Percentiles rank a stretch among this genome's conserved stretches.
Conservation (phyloP, 92 coral and sea anemone genomes). For the Bergia puertoricense region DNA sequence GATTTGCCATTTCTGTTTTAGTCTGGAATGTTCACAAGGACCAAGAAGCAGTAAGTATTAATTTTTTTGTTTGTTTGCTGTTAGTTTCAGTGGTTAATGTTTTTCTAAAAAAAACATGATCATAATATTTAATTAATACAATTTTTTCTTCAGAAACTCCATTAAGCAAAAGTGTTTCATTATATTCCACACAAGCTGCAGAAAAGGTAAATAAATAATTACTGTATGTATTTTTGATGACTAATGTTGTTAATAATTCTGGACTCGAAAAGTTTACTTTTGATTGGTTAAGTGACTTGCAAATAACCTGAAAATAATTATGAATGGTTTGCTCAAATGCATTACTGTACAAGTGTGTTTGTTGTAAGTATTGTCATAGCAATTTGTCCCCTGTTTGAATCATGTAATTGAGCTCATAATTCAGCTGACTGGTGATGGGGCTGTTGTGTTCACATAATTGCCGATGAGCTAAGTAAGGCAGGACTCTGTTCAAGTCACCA, state of each 20-base stretch:
- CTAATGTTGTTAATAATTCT: too few species aligned
- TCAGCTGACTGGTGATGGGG: too few species aligned
- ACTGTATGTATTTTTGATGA: not conserved
- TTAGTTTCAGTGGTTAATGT: too few species aligned
- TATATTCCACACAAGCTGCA: constrained; percentile 32
- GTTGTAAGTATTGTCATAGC: too few species aligned
- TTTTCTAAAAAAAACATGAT: not conserved
- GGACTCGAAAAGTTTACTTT: too few species aligned
- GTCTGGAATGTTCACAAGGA: not conserved
- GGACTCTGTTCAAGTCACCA: too few species aligned
- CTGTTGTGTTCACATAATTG: too few species aligned
- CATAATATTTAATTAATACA: not conserved
- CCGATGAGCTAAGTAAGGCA: too few species aligned
- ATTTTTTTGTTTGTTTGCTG: not conserved
- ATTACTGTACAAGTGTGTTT: too few species aligned
- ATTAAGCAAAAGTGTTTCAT: not conserved
- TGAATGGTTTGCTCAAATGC: too few species aligned
- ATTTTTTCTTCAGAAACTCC: not conserved
- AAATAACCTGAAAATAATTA: not conserved
- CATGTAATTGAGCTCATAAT: too few species aligned
- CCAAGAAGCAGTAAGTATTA: not conserved
- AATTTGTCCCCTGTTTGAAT: too few species aligned
- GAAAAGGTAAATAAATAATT: not conserved
- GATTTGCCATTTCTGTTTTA: not conserved
- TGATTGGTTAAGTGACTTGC: not conserved